Percentiles rank a stretch among this genome's conserved stretches.
Evolutionary conservation across 2,797 vertebrate genomes (phyloP).

Genomic region (Sebastes matsubarae): DNA sequence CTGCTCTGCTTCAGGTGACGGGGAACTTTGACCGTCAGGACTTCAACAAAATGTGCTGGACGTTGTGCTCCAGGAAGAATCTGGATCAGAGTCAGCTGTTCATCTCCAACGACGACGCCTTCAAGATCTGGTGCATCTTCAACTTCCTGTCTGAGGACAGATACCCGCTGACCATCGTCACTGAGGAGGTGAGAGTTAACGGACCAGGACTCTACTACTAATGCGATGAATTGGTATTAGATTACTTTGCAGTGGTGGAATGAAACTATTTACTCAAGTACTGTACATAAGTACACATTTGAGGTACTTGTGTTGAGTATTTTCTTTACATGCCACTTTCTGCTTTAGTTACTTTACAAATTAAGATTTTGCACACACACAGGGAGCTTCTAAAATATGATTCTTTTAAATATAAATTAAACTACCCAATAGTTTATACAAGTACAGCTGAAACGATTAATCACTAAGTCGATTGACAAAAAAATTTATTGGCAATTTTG

Average conservation of each 20-base stretch:
- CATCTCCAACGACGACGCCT: slow-evolving; percentile 91
- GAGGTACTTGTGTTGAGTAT: background rate
- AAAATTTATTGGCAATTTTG: background rate
- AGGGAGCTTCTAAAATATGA: background rate
- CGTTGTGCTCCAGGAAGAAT: slow-evolving; percentile 93
- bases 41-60: slow-evolving; percentile 98
- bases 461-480: background rate
- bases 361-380: background rate
- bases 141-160: slow-evolving; percentile 97
- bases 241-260: background rate
- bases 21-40: slow-evolving; percentile 93
- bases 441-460: background rate
- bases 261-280: background rate
- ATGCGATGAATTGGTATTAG: too few relatives aligned
- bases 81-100: slow-evolving; percentile 85
- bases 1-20: slow-evolving; percentile 82
- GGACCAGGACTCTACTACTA: background rate
- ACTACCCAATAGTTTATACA: background rate
- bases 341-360: background rate
- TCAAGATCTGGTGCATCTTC: slow-evolving; percentile 98
- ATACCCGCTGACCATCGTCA: slow-evolving; percentile 92
- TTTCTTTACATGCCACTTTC: background rate
- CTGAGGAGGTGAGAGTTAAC: slow-evolving; percentile 90
- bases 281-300: background rate
- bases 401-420: background rate